Conservation (phyloP, 1,140 invertebrate species). For the Pemphigus obesinymphae region DNA sequence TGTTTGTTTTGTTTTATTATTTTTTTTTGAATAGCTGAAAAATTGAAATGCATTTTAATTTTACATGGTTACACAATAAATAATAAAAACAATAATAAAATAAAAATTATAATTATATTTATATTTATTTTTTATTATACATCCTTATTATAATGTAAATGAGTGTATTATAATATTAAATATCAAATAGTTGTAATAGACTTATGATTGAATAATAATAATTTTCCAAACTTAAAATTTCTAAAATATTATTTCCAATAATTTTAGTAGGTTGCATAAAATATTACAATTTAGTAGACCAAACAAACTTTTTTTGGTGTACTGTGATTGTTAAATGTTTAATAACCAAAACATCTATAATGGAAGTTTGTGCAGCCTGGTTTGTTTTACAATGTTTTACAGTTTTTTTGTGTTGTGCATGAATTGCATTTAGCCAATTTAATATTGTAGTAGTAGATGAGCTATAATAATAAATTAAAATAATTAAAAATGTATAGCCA, state of each 20-base stretch:
- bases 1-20: too few species aligned
- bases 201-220: background rate
- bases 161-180: background rate
- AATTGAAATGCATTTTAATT: background rate
- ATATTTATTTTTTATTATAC: background rate
- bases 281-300: background rate
- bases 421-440: conserved; percentile 4
- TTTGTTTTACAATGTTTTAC: background rate
- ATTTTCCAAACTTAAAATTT: background rate
- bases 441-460: background rate
- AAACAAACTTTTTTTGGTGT: background rate
- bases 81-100: background rate
- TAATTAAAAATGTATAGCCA: background rate
- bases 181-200: too few species aligned
- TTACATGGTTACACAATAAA: too few species aligned
- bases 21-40: background rate
- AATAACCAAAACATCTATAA: too few species aligned
- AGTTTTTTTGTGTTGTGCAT: conserved; percentile 12
- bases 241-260: background rate
- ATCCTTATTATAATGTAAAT: background rate
- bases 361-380: background rate
- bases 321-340: background rate
- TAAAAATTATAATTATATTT: background rate
- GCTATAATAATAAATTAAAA: background rate
- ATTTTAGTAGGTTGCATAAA: background rate